Conservation (phyloP, 2,113 vertebrate species). For the Daboia siamensis region DNA sequence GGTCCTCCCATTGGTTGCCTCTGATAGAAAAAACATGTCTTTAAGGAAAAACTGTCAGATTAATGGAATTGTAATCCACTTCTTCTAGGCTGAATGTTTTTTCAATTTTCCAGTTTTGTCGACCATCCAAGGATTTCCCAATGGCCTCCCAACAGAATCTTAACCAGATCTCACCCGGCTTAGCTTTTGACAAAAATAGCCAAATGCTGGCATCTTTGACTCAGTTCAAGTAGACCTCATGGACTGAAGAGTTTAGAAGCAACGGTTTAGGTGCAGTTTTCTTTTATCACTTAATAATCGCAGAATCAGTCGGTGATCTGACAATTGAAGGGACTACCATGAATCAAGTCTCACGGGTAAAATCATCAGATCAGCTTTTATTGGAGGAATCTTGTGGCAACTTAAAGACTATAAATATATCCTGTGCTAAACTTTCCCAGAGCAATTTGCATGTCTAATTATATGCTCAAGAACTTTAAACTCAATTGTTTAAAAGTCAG, state of each 20-base stretch:
- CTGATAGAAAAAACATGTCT: not conserved
- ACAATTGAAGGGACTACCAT: not conserved
- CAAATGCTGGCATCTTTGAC: not conserved
- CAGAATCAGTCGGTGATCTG: not conserved
- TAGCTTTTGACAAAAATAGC: not conserved
- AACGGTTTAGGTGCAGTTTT: not conserved
- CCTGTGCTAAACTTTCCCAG: not conserved
- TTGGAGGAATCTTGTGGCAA: not conserved
- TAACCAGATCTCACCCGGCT: not conserved
- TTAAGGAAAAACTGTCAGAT: not conserved
- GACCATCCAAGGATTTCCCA: not conserved
- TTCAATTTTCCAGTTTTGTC: not conserved
- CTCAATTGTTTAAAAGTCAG: not conserved
- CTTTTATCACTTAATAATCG: not conserved
- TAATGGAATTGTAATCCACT: not conserved
- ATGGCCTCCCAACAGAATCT: not conserved
- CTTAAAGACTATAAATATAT: not conserved
- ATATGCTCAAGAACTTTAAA: not conserved
- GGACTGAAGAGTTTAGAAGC: not conserved
- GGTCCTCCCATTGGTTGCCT: not conserved
- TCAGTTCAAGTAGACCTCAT: not conserved
- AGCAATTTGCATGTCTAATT: not conserved
- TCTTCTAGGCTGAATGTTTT: not conserved
- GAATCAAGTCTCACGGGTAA: not conserved
- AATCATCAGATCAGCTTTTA: not conserved